phyloP scores from a whole-genome alignment of 1,140 invertebrate species.

The Calycopis cecrops region DNA sequence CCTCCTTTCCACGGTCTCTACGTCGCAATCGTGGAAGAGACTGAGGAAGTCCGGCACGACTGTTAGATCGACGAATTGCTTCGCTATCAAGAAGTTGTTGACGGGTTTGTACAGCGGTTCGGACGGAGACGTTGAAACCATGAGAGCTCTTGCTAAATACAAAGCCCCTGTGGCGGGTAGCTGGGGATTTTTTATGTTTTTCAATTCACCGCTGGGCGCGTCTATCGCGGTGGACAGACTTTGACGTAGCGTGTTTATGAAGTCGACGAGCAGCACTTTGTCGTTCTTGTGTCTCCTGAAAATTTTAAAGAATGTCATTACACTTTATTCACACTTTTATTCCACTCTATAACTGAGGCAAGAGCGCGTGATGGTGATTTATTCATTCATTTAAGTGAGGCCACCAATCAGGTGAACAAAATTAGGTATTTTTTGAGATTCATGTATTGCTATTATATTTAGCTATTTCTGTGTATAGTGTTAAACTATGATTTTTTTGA shows the following conservation, averaged over 20 bases:
- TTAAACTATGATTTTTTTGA: no score
- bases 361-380: no score
- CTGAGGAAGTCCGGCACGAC: slow-evolving; percentile 87
- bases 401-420: no score
- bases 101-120: slow-evolving; percentile 81
- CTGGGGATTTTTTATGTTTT: slow-evolving; percentile 62
- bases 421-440: no score
- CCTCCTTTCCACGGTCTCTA: slow-evolving; percentile 77
- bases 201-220: slow-evolving; percentile 25
- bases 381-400: no score
- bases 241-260: slow-evolving; percentile 56
- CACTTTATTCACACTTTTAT: not conserved
- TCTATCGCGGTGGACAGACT: slow-evolving; percentile 57
- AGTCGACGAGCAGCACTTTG: slow-evolving; percentile 64
- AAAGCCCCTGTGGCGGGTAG: slow-evolving; percentile 80
- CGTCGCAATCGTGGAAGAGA: slow-evolving; percentile 81
- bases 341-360: no score
- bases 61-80: slow-evolving; percentile 79
- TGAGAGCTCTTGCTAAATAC: slow-evolving; percentile 81
- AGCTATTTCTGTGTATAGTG: no score
- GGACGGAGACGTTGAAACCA: slow-evolving; percentile 80
- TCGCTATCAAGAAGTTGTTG: slow-evolving; percentile 82
- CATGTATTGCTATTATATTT: no score
- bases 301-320: slow-evolving; percentile 19
- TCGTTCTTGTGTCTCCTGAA: slow-evolving; percentile 73